Conservation (phyloP, 2,797 vertebrate species). For the Taenioides sp. region DNA sequence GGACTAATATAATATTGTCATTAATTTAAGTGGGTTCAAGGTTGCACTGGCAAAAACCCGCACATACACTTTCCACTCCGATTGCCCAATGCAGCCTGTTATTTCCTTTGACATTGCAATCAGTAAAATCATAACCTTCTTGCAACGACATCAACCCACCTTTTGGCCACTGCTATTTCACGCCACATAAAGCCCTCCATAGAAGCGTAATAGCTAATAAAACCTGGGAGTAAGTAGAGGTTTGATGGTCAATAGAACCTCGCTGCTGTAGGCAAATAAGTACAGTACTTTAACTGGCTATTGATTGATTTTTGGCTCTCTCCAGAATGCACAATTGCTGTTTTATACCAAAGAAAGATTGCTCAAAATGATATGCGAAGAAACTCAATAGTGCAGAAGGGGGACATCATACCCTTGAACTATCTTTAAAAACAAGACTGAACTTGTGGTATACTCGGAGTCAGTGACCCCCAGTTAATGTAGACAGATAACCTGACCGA, state of each 20-base stretch:
- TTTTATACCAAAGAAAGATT: constrained; percentile 12
- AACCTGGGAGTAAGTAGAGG: constrained; percentile 9
- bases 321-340: constrained; percentile 20
- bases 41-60: not conserved
- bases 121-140: constrained; percentile 8
- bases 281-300: constrained; percentile 34
- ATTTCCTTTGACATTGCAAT: constrained; percentile 11
- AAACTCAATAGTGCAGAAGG: constrained; percentile 5
- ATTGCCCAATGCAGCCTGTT: not conserved
- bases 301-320: constrained; percentile 38
- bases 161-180: constrained; percentile 29
- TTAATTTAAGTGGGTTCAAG: constrained; percentile 10
- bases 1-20: not conserved
- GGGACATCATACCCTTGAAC: constrained; percentile 23
- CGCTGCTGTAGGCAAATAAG: constrained; percentile 35
- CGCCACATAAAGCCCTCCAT: constrained; percentile 21
- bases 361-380: constrained; percentile 16
- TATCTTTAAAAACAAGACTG: constrained; percentile 25
- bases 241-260: constrained; percentile 29
- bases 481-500: constrained; percentile 24
- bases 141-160: constrained; percentile 1
- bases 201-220: constrained; percentile 11
- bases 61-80: not conserved
- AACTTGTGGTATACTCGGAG: constrained; percentile 26
- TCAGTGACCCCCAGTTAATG: constrained; percentile 34